Evolutionary conservation across 2,797 vertebrate genomes (phyloP).

Genomic region (Pangasius macronema): DNA sequence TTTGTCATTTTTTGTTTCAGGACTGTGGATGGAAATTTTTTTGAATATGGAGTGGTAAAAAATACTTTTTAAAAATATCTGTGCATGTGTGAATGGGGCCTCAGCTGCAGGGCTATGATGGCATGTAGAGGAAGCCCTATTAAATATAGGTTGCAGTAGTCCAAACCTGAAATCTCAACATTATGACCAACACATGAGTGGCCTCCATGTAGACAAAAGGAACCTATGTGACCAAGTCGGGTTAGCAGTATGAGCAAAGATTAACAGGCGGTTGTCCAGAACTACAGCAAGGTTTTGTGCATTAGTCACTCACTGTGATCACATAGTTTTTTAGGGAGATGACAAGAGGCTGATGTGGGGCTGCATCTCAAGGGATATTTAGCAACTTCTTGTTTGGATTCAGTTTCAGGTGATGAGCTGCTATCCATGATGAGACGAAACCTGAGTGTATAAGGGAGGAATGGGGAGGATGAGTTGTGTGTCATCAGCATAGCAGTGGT

Average conservation of each 20-base stretch:
- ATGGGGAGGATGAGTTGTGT: conserved; percentile 2
- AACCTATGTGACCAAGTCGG: background rate
- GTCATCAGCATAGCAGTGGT: conserved; percentile 14
- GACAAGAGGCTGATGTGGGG: conserved; percentile 12
- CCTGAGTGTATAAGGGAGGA: conserved; percentile 6
- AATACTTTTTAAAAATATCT: background rate
- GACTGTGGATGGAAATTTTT: background rate
- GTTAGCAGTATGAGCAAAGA: background rate
- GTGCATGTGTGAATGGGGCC: background rate
- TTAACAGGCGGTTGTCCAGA: background rate
- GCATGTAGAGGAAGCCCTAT: background rate
- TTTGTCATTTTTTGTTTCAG: background rate
- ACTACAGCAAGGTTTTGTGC: background rate
- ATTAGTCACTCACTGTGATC: conserved; percentile 2
- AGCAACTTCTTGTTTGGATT: conserved; percentile 7
- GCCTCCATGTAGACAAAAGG: background rate
- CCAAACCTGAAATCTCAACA: no score
- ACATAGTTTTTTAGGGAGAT: background rate
- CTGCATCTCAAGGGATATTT: background rate
- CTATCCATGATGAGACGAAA: conserved; percentile 21
- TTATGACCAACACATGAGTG: background rate
- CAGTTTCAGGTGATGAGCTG: conserved; percentile 16
- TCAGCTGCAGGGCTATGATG: background rate
- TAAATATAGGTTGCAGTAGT: background rate
- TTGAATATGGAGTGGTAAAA: background rate